phyloP scores from a whole-genome alignment of 2,797 vertebrate genomes.

The Eurystomus glaucurus region DNA sequence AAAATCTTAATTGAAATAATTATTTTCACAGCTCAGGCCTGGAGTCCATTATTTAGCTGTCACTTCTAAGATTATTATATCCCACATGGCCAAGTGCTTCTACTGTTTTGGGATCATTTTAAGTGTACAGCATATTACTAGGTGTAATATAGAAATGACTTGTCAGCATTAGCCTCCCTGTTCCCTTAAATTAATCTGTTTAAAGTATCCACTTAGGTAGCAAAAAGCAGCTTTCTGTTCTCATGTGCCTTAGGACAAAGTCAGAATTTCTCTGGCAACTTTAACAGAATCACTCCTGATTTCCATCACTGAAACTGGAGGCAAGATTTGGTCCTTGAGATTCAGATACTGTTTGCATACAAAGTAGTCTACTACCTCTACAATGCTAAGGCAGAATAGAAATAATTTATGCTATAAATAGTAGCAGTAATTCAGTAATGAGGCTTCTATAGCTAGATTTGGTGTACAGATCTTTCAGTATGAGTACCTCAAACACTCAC shows the following conservation, averaged over 20 bases:
- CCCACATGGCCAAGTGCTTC: background rate
- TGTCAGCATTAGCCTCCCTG: background rate
- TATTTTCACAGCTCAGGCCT: background rate
- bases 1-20: slow-evolving; percentile 5
- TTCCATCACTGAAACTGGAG: background rate
- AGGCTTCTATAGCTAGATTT: background rate
- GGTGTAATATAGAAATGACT: slow-evolving; percentile 27
- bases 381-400: background rate
- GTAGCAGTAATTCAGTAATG: background rate
- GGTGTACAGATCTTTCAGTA: background rate
- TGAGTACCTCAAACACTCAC: background rate
- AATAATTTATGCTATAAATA: background rate
- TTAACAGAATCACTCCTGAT: background rate
- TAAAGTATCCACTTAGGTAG: background rate
- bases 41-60: background rate
- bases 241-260: background rate
- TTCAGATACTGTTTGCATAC: background rate
- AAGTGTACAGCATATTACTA: slow-evolving; percentile 3
- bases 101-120: slow-evolving; percentile 18
- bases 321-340: background rate
- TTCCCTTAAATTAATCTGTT: background rate
- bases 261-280: background rate
- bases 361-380: background rate
- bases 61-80: background rate
- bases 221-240: background rate